Conservation (phyloP, 2,888 invertebrate genomes). For the Eristalinus aeneus region DNA sequence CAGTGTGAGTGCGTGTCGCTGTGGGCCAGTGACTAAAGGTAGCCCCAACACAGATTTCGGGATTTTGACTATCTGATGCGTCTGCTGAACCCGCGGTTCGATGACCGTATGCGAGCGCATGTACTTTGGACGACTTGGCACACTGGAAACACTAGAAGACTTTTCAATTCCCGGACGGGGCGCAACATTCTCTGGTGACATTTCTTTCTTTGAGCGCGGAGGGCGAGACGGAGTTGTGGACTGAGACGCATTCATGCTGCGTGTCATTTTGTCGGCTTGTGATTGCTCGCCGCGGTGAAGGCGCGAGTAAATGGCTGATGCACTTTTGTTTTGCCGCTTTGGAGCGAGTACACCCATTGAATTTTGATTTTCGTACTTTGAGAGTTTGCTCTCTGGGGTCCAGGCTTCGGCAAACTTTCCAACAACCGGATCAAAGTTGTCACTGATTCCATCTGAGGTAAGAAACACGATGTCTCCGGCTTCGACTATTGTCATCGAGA, state of each 20-base stretch:
- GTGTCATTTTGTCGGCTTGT: slow-evolving; percentile 37
- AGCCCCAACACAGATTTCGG: slow-evolving; percentile 82
- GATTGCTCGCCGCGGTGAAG: slow-evolving; percentile 74
- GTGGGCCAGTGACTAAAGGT: slow-evolving; percentile 87
- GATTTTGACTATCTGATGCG: slow-evolving; percentile 76
- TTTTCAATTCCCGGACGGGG: slow-evolving; percentile 49
- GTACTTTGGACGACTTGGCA: slow-evolving; percentile 80
- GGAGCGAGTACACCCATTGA: slow-evolving; percentile 74
- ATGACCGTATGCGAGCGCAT: slow-evolving; percentile 80
- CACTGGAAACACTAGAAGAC: slow-evolving; percentile 72
- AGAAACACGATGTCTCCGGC: slow-evolving; percentile 91
- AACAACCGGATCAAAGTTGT: slow-evolving; percentile 95
- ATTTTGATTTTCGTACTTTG: slow-evolving; percentile 45
- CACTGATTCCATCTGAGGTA: slow-evolving; percentile 94
- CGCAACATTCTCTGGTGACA: slow-evolving; percentile 68
- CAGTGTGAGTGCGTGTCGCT: slow-evolving; percentile 88
- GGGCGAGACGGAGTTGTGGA: slow-evolving; percentile 72
- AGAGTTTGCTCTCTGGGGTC: slow-evolving; percentile 77
- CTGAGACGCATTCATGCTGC: slow-evolving; percentile 63
- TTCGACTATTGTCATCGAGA: slow-evolving; percentile 90
- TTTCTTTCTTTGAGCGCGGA: slow-evolving; percentile 74
- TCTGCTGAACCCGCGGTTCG: slow-evolving; percentile 77
- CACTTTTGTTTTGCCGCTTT: slow-evolving; percentile 80
- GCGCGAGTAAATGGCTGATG: slow-evolving; percentile 78
- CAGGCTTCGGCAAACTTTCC: slow-evolving; percentile 89